Conservation (phyloP, 2,888 invertebrate species). For the Bimastos eiseni region DNA sequence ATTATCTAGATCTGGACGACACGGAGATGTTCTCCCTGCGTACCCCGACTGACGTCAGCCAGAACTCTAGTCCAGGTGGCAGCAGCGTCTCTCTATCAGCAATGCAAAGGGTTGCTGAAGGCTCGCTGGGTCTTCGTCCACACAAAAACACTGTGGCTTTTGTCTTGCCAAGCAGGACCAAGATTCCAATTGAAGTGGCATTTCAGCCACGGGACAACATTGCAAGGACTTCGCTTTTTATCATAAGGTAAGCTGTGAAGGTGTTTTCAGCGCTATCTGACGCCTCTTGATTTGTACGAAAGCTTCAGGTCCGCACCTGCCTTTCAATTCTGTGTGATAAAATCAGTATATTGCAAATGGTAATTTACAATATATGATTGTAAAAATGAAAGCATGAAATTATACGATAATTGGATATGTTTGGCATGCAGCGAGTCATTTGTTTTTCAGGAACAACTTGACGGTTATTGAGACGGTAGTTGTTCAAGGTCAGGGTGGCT, state of each 20-base stretch:
- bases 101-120: conserved; percentile 57
- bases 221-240: conserved; percentile 63
- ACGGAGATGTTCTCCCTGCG: background rate
- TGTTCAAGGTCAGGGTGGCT: conserved; percentile 80
- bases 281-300: background rate
- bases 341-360: no score
- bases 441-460: conserved; percentile 78
- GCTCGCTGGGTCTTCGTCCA: conserved; percentile 60
- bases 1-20: conserved; percentile 18
- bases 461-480: conserved; percentile 85
- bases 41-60: background rate
- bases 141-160: conserved; percentile 67
- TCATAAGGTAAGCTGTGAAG: conserved; percentile 60
- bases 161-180: conserved; percentile 69
- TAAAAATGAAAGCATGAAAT: background rate
- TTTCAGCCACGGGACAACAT: conserved; percentile 65
- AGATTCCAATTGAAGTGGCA: conserved; percentile 62
- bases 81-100: background rate
- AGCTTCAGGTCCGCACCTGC: background rate
- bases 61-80: background rate
- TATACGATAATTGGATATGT: background rate
- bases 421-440: background rate
- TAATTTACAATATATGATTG: background rate
- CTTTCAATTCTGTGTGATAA: background rate
- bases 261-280: background rate